Conservation (phyloP, 2,888 invertebrate genomes). For the Balanococcus diminutus region DNA sequence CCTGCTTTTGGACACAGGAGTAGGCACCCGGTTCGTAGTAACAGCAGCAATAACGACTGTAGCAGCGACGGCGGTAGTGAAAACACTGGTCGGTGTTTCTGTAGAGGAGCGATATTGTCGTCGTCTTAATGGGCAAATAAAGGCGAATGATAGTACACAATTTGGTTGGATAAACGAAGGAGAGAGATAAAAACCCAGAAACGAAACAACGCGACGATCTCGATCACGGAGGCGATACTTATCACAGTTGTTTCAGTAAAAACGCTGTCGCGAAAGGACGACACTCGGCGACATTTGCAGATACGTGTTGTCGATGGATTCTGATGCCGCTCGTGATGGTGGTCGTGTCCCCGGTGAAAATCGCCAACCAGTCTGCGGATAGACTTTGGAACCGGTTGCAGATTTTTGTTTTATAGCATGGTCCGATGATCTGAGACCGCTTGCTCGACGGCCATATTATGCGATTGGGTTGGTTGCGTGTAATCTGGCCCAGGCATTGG, state of each 20-base stretch:
- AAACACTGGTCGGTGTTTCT: constrained; percentile 54
- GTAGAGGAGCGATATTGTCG: constrained; percentile 53
- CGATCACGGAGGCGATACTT: background rate
- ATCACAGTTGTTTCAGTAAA: background rate
- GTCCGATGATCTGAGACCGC: background rate
- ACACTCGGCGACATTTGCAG: too few species aligned
- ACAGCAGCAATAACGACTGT: constrained; percentile 51
- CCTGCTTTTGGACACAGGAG: constrained; percentile 54
- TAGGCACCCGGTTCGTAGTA: constrained; percentile 53
- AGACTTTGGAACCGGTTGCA: background rate
- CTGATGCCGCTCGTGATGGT: background rate
- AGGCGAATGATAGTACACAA: background rate
- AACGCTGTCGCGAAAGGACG: background rate
- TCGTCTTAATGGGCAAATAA: constrained; percentile 46
- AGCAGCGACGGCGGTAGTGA: constrained; percentile 53
- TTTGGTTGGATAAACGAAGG: background rate
- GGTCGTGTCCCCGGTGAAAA: background rate
- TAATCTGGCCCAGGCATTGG: too few species aligned
- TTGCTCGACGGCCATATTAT: background rate
- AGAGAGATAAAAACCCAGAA: background rate
- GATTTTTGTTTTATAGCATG: background rate
- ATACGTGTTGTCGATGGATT: background rate
- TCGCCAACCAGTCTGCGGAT: background rate
- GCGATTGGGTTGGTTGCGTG: background rate
- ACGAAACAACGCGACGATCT: background rate